These are phyloP conservation scores for Tenualosa thibaudeaui DNA, from an alignment of 2,797 vertebrate species.

Conservation along the genomic window DNA sequence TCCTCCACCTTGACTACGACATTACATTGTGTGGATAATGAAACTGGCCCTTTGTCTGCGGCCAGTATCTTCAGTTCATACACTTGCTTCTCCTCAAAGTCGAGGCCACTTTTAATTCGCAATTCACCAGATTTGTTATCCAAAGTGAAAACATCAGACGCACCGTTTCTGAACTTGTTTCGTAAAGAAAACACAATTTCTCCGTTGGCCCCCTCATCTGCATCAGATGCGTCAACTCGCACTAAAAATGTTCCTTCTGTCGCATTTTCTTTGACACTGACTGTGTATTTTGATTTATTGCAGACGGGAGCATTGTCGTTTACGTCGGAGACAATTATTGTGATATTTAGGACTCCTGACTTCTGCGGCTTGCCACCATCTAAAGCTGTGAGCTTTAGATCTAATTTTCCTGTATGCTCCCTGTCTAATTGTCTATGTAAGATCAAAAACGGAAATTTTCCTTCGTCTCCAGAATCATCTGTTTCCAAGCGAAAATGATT, in stretches of 20 bases:
- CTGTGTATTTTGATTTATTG: slow-evolving; percentile 66
- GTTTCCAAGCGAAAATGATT: slow-evolving; percentile 73
- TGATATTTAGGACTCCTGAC: slow-evolving; percentile 63
- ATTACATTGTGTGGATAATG: slow-evolving; percentile 71
- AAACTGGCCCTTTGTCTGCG: slow-evolving; percentile 64
- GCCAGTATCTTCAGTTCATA: slow-evolving; percentile 80
- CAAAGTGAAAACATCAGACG: slow-evolving; percentile 65
- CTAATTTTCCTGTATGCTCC: slow-evolving; percentile 61
- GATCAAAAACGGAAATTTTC: slow-evolving; percentile 70
- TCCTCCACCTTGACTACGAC: slow-evolving; percentile 72
- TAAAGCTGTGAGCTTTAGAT: slow-evolving; percentile 64
- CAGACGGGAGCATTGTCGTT: slow-evolving; percentile 76
- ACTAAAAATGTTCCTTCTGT: slow-evolving; percentile 70
- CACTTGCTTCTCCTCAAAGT: slow-evolving; percentile 71
- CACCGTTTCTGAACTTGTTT: slow-evolving; percentile 59
- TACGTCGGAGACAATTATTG: slow-evolving; percentile 60
- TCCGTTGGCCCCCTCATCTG: slow-evolving; percentile 77
- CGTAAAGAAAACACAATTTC: slow-evolving; percentile 74
- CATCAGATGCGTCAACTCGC: slow-evolving; percentile 77
- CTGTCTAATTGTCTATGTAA: slow-evolving; percentile 70
- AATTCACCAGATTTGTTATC: slow-evolving; percentile 64
- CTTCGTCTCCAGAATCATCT: slow-evolving; percentile 70
- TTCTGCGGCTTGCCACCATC: slow-evolving; percentile 73
- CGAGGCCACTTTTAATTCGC: slow-evolving; percentile 60
- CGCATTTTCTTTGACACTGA: slow-evolving; percentile 75